Conservation (phyloP, 1,140 invertebrate species). For the Penaeus vannamei region DNA sequence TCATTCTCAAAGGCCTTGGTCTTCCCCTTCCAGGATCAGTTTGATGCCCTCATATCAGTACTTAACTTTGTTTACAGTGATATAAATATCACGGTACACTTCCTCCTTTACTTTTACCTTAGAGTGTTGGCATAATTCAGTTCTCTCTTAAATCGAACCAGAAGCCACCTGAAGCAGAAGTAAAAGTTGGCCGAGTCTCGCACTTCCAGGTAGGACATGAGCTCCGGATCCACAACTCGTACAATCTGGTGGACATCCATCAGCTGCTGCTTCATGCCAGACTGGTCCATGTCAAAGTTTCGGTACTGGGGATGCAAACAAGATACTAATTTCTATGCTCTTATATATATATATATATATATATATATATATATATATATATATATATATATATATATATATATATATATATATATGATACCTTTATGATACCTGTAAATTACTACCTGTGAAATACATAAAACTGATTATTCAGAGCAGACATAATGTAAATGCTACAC, state of each 20-base stretch:
- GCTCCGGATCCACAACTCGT: slow-evolving; percentile 84
- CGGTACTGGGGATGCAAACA: slow-evolving; percentile 76
- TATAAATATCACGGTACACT: too few species aligned
- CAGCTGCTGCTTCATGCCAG: slow-evolving; percentile 96
- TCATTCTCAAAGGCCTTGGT: too few species aligned
- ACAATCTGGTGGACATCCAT: slow-evolving; percentile 87
- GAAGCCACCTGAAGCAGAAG: slow-evolving; percentile 93
- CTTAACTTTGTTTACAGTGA: too few species aligned
- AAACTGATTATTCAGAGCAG: neutral
- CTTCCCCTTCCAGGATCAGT: too few species aligned
- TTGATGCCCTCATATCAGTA: too few species aligned
- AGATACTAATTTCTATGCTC: neutral
- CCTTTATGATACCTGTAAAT: too few species aligned
- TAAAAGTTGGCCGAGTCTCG: slow-evolving; percentile 98
- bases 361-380: too few species aligned
- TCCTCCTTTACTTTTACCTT: slow-evolving; percentile 39
- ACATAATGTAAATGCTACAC: slow-evolving; percentile 11
- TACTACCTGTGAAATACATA: too few species aligned
- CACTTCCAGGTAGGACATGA: slow-evolving; percentile 88
- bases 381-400: too few species aligned
- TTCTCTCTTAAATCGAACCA: slow-evolving; percentile 79
- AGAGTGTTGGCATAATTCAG: slow-evolving; percentile 72
- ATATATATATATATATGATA: too few species aligned
- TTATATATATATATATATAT: too few species aligned
- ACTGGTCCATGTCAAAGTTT: slow-evolving; percentile 99